Percentiles rank a stretch among this genome's conserved stretches.
Evolutionary conservation across 64 coral and sea anemone genomes (phyloP).

Genomic region (Stylophora pistillata): DNA sequence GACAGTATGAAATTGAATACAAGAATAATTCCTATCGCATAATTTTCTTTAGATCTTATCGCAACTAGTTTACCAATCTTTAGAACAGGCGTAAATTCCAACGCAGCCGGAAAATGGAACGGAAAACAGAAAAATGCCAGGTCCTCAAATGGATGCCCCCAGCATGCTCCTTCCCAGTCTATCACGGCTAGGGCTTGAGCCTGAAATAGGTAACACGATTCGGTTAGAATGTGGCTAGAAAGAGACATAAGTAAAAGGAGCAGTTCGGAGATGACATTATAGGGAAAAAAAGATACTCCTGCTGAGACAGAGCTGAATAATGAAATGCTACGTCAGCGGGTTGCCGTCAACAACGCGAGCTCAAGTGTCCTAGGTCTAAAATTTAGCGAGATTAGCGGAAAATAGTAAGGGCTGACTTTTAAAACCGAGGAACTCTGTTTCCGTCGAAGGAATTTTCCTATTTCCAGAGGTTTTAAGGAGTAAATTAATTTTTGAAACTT

Average conservation of each 20-base stretch:
- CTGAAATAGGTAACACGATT: neutral
- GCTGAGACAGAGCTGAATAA: too few relatives aligned
- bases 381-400: too few relatives aligned
- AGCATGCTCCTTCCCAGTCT: conserved; percentile 38
- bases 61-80: neutral
- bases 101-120: neutral
- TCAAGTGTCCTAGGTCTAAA: too few relatives aligned
- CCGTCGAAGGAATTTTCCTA: too few relatives aligned
- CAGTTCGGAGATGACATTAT: neutral
- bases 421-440: too few relatives aligned
- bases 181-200: conserved; percentile 1
- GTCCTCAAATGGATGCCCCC: conserved; percentile 31
- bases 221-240: neutral
- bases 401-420: too few relatives aligned
- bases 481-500: too few relatives aligned
- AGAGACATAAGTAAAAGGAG: neutral
- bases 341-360: too few relatives aligned
- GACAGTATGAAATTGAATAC: neutral
- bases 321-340: too few relatives aligned
- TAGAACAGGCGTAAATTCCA: neutral
- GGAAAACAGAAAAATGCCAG: conserved; percentile 23
- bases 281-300: neutral
- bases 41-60: neutral
- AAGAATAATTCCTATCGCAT: neutral
- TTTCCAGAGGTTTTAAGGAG: too few relatives aligned